Evolutionary conservation across 1,140 invertebrate species (phyloP), one percentile per base, ranked within the genome.

Genomic region (Hestina assimilis): DNA sequence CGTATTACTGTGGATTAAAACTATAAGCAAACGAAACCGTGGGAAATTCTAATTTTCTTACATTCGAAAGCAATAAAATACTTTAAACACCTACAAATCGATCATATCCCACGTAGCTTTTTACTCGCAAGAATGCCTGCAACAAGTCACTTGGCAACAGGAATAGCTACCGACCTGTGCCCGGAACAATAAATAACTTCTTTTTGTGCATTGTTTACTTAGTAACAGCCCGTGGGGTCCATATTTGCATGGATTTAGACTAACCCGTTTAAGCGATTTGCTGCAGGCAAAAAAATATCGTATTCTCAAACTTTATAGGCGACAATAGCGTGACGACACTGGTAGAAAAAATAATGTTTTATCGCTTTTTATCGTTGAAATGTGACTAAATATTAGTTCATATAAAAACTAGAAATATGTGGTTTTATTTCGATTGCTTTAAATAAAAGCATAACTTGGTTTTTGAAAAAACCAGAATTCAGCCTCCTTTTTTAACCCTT

Each of bases 191-290:
- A 79, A 75, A 73, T 72, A 68, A 72, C 67, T 59, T 63, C 68
- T 77, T 81, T 75, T 71, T 77, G 48, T 71, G 53, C 69, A 69
- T 69, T 82, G 75, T 82, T 79, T 79, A 79, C 71, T 79, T 78
- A 82, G 79, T 78, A 82, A 71, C 72, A 69, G 63, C 41, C 40
- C 29, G 77, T 74, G 71, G 69, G 78, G 69, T 76, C 72, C 60
- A 31, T 75, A 79, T 79, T 79, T 75, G 74, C 74, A 69, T 65
- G 59, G 59, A 57, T 69, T 76, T 72, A 64, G 63, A 67, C 45
- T 21, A 8, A 26, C 14, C 11, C 47, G 38, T 24, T 17, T 9
- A 14, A 38, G 15, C 15, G 4, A 19, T 17, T 38, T 17, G n/a
- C 17, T n/a, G 3, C 33, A 19, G 1, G 33, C 15, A 7, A 38